Conservation (phyloP, 2,888 invertebrate species). For the Spilarctia lutea region DNA sequence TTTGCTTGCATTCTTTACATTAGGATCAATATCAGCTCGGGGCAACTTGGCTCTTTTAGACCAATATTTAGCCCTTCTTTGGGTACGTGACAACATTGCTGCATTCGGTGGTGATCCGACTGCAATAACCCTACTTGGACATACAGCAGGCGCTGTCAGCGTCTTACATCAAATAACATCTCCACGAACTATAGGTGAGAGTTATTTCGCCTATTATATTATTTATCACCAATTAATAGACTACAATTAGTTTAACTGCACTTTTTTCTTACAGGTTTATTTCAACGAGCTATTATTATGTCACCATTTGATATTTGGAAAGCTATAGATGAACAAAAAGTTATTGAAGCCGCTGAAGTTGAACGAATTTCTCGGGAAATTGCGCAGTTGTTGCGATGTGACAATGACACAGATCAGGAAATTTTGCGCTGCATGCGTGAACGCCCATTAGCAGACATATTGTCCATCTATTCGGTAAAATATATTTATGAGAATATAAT, state of each 20-base stretch:
- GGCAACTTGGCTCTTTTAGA: conserved; percentile 96
- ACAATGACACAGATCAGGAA: conserved; percentile 78
- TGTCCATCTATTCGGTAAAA: conserved; percentile 78
- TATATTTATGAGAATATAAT: not conserved
- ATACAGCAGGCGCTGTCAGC: conserved; percentile 92
- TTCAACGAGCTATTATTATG: conserved; percentile 90
- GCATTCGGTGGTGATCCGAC: conserved; percentile 93
- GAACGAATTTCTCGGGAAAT: conserved; percentile 85
- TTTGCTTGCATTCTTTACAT: conserved; percentile 89
- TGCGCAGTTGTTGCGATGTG: conserved; percentile 85
- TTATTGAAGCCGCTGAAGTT: conserved; percentile 63
- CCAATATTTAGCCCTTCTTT: conserved; percentile 92
- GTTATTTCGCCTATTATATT: not conserved
- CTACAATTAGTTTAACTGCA: not conserved
- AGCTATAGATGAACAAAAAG: conserved; percentile 61
- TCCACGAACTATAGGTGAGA: conserved; percentile 87
- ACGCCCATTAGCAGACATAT: conserved; percentile 87
- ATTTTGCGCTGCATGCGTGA: conserved; percentile 88
- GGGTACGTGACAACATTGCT: conserved; percentile 92
- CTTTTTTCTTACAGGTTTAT: conserved; percentile 80
- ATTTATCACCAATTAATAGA: no score
- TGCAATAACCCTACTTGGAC: conserved; percentile 93
- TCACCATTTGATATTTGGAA: conserved; percentile 85
- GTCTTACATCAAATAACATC: conserved; percentile 89
- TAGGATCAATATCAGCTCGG: conserved; percentile 85